Evolutionary conservation across 1,140 invertebrate genomes (phyloP).

Genomic region (Maconellicoccus hirsutus): DNA sequence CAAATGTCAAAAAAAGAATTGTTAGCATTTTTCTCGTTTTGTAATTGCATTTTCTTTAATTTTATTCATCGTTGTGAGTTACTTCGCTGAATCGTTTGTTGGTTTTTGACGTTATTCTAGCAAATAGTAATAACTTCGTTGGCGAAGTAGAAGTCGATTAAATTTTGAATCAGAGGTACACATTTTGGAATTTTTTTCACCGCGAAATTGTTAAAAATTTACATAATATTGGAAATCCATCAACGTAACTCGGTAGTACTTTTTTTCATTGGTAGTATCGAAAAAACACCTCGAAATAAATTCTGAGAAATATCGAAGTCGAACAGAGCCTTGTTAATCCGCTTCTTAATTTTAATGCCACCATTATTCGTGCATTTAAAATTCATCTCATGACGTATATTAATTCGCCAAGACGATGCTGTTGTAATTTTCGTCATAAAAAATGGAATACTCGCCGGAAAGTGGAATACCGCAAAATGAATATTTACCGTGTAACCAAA

Average conservation of each 20-base stretch:
- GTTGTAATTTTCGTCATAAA: background rate
- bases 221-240: constrained; percentile 5
- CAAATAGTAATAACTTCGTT: background rate
- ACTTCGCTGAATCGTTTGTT: background rate
- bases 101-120: background rate
- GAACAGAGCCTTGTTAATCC: background rate
- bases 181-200: too few relatives aligned
- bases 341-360: background rate
- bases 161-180: too few relatives aligned
- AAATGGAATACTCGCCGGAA: too few relatives aligned
- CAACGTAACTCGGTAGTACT: background rate
- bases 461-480: background rate
- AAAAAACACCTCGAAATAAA: background rate
- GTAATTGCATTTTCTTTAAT: background rate
- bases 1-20: constrained; percentile 3
- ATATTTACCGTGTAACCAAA: constrained; percentile 4
- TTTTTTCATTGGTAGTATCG: too few relatives aligned
- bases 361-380: constrained; percentile 2
- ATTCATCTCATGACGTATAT: background rate
- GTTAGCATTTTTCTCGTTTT: background rate
- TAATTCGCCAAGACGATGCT: background rate
- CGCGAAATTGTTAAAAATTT: background rate
- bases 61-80: background rate
- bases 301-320: background rate
- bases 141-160: too few relatives aligned